These are phyloP conservation scores for Limnephilus rhombicus DNA, from an alignment of 2,888 invertebrate genomes.

Conservation along the genomic window DNA sequence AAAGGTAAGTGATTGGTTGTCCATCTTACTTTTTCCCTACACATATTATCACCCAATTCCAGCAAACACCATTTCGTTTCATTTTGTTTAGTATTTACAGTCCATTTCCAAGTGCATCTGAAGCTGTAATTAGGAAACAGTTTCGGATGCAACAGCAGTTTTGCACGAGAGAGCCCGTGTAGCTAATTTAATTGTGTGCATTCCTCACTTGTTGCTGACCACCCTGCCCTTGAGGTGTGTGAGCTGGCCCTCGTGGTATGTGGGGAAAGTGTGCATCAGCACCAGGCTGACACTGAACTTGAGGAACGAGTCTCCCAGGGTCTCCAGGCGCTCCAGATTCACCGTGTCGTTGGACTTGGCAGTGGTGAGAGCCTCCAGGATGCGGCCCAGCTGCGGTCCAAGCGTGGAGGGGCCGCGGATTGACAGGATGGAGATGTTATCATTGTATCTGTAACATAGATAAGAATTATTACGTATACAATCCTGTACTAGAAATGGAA, in stretches of 20 bases:
- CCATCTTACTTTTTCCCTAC: too few species aligned
- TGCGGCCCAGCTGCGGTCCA: slow-evolving; percentile 76
- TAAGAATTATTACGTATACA: neutral
- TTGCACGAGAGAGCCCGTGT: neutral
- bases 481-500: neutral
- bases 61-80: too few species aligned
- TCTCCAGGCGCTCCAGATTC: slow-evolving; percentile 90
- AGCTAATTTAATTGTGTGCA: neutral
- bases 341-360: slow-evolving; percentile 86
- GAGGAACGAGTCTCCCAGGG: slow-evolving; percentile 92
- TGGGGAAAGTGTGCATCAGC: slow-evolving; percentile 83
- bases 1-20: too few species aligned
- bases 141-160: too few species aligned
- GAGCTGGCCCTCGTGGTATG: slow-evolving; percentile 87
- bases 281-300: slow-evolving; percentile 88
- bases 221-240: slow-evolving; percentile 84
- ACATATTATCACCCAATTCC: too few species aligned
- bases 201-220: slow-evolving; percentile 86
- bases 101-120: too few species aligned
- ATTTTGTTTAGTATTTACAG: too few species aligned
- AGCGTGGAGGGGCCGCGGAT: slow-evolving; percentile 64
- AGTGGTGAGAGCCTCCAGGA: slow-evolving; percentile 83
- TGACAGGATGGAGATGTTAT: slow-evolving; percentile 70
- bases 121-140: too few species aligned
- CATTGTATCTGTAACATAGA: slow-evolving; percentile 70